A percentile compares a stretch with the other conserved stretches of the same genome.
Conservation (phyloP, 2,797 vertebrate genomes). For the Girardinus metallicus region DNA sequence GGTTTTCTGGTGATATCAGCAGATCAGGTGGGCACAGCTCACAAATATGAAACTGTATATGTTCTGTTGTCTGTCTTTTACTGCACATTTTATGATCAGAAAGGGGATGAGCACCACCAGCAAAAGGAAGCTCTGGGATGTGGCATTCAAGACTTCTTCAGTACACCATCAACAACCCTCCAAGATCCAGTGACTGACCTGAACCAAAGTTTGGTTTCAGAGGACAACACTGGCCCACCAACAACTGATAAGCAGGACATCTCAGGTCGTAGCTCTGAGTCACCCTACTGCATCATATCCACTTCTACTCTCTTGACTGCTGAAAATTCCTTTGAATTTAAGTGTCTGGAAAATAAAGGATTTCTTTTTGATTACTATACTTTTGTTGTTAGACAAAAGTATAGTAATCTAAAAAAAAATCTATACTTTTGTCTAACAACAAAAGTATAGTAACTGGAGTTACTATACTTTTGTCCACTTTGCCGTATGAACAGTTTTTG, state of each 20-base stretch:
- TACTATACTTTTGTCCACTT: too few relatives aligned
- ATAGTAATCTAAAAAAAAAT: too few relatives aligned
- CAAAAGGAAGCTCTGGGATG: constrained; percentile 17
- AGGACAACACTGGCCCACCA: constrained; percentile 17
- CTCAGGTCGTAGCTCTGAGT: constrained; percentile 11
- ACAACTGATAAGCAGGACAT: constrained; percentile 8
- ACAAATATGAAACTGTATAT: not conserved
- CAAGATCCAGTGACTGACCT: constrained; percentile 35
- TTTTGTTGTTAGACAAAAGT: too few relatives aligned
- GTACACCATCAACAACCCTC: constrained; percentile 25
- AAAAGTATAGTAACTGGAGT: too few relatives aligned
- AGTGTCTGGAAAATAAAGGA: not conserved
- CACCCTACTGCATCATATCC: constrained; percentile 7
- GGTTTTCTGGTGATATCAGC: constrained; percentile 26
- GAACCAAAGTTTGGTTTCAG: constrained; percentile 15
- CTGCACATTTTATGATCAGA: constrained; percentile 32
- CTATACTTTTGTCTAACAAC: too few relatives aligned
- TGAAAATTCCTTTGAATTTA: not conserved
- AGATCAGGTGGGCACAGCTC: constrained; percentile 43
- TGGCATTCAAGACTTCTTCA: constrained; percentile 27
- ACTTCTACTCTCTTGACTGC: constrained; percentile 11
- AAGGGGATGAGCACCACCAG: constrained; percentile 10
- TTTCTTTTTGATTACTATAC: not conserved
- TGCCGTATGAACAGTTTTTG: not conserved
- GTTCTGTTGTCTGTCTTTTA: not conserved